A percentile compares a stretch with the other conserved stretches of the same genome.
Conservation (phyloP, 2,113 vertebrate genomes). For the Synodontis membranacea region DNA sequence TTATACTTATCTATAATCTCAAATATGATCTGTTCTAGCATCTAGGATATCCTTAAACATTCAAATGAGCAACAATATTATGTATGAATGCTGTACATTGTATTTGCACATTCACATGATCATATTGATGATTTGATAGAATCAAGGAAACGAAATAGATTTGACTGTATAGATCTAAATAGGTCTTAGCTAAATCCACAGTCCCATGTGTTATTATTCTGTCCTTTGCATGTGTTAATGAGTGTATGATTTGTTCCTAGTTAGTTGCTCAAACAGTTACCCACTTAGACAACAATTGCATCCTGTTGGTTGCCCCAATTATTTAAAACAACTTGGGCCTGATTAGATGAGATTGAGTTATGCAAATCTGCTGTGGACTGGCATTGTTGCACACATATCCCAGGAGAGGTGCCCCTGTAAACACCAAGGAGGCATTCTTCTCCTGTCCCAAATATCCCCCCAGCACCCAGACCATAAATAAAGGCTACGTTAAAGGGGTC, state of each 20-base stretch:
- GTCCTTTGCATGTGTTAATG: constrained; percentile 38
- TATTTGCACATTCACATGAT: background rate
- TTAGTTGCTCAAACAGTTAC: constrained; percentile 31
- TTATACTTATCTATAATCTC: background rate
- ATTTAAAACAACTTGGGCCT: constrained; percentile 62
- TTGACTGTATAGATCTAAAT: background rate
- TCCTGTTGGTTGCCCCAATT: constrained; percentile 61
- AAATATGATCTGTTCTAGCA: background rate
- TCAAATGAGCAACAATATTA: background rate
- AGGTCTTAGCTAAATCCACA: constrained; percentile 20
- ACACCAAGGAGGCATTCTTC: constrained; percentile 61
- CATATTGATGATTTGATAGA: background rate
- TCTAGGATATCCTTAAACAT: background rate
- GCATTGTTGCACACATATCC: constrained; percentile 63
- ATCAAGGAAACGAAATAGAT: background rate
- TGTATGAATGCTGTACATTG: background rate
- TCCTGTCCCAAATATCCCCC: constrained; percentile 56
- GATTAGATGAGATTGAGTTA: constrained; percentile 59
- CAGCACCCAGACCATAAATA: constrained; percentile 63
- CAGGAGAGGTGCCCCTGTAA: constrained; percentile 57
- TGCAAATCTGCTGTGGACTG: constrained; percentile 57
- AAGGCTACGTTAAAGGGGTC: constrained; percentile 57
- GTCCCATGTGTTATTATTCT: background rate
- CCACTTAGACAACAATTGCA: constrained; percentile 54
- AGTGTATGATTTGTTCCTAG: constrained; percentile 47